Evolutionary conservation across 2,888 invertebrate genomes (phyloP), one percentile per base, ranked within the genome.

Genomic region (Caenorhabditis auriculariae): DNA sequence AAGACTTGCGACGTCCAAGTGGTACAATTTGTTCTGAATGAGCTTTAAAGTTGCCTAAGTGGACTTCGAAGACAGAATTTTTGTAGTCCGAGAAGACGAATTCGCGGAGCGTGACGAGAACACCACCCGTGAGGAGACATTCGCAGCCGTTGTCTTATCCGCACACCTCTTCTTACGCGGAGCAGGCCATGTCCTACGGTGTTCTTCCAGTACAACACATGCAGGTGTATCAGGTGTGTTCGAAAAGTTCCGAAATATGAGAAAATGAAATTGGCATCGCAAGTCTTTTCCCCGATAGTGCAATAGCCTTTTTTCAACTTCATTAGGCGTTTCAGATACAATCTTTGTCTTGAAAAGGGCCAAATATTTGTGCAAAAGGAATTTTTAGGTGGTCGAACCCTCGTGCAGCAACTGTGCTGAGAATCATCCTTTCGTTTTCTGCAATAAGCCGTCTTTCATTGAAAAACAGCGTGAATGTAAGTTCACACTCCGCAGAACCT

Each of bases 371-470:
- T 32, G 9, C 35, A n/a, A 32, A 9, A 12, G 9, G 35, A 32
- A 23, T 35, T 51, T 54, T 24, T 38, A 68, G 65, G 38, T 46
- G 1, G 21, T 52, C 17, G 29, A 21, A 3, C 56, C 64, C 27
- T 55, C 56, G 17, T 70, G 69, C 39, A 55, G 62, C 19, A 67
- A 61, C 27, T 70, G 69, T 44, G 64, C 55, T 2, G 69, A 56
- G 5, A 43, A 28, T 12, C 69, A 69, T 48, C n/a, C 28, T 3
- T 45, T 52, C 21, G 55, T 56, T 17, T 27, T 52, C 12, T 69
- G 69, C 32, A 44, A 50, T 6, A 59, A 66, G 23, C 27, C n/a
- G 19, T 54, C 52, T 3, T 32, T 56, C 9, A 19, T 56, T 26
- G 55, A 61, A 2, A 52, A 44, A 26, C 53, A 54, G 42, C 45